Evolutionary conservation across 1,140 invertebrate genomes (phyloP).

Genomic region (Andricus grossulariae): DNA sequence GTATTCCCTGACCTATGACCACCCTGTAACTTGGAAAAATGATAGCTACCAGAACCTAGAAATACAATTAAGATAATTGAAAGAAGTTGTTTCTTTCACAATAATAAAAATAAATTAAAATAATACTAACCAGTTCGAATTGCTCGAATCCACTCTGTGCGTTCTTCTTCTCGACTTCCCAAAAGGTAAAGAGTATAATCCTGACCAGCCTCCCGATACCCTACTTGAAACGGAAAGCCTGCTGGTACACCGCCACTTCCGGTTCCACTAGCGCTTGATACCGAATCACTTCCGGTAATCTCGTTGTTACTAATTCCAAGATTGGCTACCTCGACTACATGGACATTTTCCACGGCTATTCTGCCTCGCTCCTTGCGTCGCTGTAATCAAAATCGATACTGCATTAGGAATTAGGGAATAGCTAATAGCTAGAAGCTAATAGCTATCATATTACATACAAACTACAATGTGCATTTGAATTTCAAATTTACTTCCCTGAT

Average conservation of each 20-base stretch:
- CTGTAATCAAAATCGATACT: conserved; percentile 70
- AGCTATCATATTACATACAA: not conserved
- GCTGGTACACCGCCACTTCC: conserved; percentile 64
- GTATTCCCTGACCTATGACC: no score
- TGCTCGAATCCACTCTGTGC: conserved; percentile 86
- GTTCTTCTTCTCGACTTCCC: conserved; percentile 82
- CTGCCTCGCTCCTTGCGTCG: conserved; percentile 87
- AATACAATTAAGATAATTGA: no score
- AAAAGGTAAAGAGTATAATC: conserved; percentile 88
- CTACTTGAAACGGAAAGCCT: conserved; percentile 83
- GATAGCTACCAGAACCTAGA: no score
- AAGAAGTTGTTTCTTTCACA: no score
- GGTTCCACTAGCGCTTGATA: conserved; percentile 57
- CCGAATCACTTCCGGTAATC: conserved; percentile 60
- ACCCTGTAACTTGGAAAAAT: no score
- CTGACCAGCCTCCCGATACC: conserved; percentile 83
- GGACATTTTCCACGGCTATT: conserved; percentile 83
- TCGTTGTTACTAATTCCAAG: conserved; percentile 74
- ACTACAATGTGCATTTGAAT: not conserved
- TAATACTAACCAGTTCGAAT: conserved; percentile 82
- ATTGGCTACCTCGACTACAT: conserved; percentile 85
- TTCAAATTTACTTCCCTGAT: not conserved
- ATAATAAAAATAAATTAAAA: conserved; percentile 10
- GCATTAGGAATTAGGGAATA: conserved; percentile 12
- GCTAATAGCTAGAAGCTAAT: no score